Conservation (phyloP, 2,113 vertebrate genomes). For the Camelus dromedarius region DNA sequence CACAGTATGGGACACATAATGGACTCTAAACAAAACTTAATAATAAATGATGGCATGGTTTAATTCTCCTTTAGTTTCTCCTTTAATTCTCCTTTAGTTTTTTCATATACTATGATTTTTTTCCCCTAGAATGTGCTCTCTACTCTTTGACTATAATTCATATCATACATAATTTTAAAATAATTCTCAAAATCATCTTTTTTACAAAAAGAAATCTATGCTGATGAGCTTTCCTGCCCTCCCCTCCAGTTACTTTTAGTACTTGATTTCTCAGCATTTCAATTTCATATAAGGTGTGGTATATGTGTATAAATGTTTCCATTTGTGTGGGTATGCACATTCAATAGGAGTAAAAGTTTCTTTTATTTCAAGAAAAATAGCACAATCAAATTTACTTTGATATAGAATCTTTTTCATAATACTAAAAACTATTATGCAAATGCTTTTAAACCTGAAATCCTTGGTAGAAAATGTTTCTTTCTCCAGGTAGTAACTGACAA, state of each 20-base stretch:
- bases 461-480: not conserved
- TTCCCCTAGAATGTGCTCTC: not conserved
- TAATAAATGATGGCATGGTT: not conserved
- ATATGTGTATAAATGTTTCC: not conserved
- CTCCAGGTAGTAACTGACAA: not conserved
- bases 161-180: not conserved
- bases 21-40: not conserved
- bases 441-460: not conserved
- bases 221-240: not conserved
- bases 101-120: not conserved
- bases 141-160: not conserved
- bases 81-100: conserved; percentile 22
- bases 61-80: conserved; percentile 2
- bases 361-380: not conserved
- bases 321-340: not conserved
- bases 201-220: not conserved
- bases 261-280: not conserved
- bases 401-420: not conserved
- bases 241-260: not conserved
- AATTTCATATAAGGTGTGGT: not conserved
- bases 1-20: not conserved
- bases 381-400: not conserved
- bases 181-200: not conserved
- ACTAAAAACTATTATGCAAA: not conserved
- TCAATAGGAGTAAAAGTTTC: not conserved